Percentiles rank a stretch among this genome's conserved stretches.
These are phyloP conservation scores for Gila robusta DNA, from an alignment of 2,797 vertebrate species.

Conservation along the genomic window DNA sequence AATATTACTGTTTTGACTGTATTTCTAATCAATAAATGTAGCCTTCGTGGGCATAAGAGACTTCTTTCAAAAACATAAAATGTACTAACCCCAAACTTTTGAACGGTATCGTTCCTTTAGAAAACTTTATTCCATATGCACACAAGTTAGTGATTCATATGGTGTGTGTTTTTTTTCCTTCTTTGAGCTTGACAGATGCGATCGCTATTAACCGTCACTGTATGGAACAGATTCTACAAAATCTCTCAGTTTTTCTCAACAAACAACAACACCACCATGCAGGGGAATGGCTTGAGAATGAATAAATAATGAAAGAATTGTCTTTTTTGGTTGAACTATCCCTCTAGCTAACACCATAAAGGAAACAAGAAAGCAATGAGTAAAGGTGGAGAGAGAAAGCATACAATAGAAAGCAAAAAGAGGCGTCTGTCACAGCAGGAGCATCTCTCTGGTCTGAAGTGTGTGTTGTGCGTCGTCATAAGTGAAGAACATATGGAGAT, in stretches of 20 bases:
- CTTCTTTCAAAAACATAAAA: background rate
- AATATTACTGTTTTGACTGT: background rate
- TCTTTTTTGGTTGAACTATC: background rate
- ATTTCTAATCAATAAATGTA: background rate
- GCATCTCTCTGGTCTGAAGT: constrained; percentile 15
- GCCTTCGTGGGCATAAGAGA: background rate
- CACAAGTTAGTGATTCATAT: background rate
- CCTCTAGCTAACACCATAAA: background rate
- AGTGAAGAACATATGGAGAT: constrained; percentile 79
- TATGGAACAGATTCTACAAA: background rate
- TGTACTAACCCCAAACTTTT: background rate
- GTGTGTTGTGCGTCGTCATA: constrained; percentile 36
- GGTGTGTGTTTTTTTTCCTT: background rate
- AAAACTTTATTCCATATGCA: background rate
- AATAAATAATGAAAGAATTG: background rate
- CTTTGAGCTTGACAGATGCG: background rate
- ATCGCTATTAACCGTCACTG: background rate
- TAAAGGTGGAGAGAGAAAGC: background rate
- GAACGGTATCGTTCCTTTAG: background rate
- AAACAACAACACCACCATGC: background rate
- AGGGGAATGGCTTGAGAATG: background rate
- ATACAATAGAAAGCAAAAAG: background rate
- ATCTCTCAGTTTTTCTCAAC: background rate
- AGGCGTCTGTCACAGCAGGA: constrained; percentile 30
- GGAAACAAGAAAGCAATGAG: background rate